Percentiles rank a stretch among this genome's conserved stretches.
phyloP scores from a whole-genome alignment of 2,888 invertebrate genomes.

The Leptopilina syphax region DNA sequence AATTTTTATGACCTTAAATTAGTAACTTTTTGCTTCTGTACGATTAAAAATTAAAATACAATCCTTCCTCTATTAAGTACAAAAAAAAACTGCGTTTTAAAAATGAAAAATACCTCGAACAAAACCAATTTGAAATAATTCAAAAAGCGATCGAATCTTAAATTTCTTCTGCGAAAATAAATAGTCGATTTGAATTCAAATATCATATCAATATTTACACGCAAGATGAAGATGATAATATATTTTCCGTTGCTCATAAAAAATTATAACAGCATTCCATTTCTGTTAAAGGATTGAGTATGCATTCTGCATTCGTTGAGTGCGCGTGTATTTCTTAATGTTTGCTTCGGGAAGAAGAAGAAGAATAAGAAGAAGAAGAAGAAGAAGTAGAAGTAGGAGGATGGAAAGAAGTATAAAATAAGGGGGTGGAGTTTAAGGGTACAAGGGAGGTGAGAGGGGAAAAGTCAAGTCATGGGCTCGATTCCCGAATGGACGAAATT shows the following conservation, averaged over 20 bases:
- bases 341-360: background rate
- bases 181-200: constrained; percentile 1
- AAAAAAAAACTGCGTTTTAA: too few relatives aligned
- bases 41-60: too few relatives aligned
- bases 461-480: constrained; percentile 45
- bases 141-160: background rate
- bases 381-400: constrained; percentile 8
- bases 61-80: too few relatives aligned
- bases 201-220: constrained; percentile 20
- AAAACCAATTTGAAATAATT: constrained; percentile 7
- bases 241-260: constrained; percentile 32
- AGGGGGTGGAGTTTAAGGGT: constrained; percentile 50
- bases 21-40: too few relatives aligned
- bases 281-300: constrained; percentile 38
- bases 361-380: background rate
- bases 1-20: too few relatives aligned
- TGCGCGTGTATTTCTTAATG: constrained; percentile 27
- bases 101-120: background rate
- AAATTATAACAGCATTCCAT: constrained; percentile 39
- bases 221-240: constrained; percentile 25
- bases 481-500: constrained; percentile 68
- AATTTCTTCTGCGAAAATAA: background rate
- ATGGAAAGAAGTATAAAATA: constrained; percentile 36
- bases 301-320: constrained; percentile 23
- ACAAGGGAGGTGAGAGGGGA: constrained; percentile 40